These are phyloP conservation scores for Germaria angustata DNA, from an alignment of 2,888 invertebrate genomes.

Conservation along the genomic window DNA sequence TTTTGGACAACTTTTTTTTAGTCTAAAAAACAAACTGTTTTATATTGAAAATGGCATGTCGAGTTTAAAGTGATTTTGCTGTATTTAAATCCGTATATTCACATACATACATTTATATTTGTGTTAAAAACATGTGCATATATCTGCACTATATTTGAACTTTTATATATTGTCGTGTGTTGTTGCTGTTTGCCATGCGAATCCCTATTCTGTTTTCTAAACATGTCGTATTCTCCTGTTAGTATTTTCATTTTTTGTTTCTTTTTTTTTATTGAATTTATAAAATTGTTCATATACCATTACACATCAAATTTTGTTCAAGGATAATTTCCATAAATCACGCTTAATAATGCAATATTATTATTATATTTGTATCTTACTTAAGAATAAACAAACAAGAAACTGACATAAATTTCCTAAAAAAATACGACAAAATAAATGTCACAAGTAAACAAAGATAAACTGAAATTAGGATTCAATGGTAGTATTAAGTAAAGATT, in stretches of 20 bases:
- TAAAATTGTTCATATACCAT: constrained; percentile 55
- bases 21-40: too few species aligned
- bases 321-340: constrained; percentile 63
- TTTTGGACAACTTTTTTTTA: too few species aligned
- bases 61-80: background rate
- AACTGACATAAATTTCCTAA: constrained; percentile 12
- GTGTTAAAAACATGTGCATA: background rate
- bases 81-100: background rate
- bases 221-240: constrained; percentile 13
- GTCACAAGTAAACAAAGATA: background rate
- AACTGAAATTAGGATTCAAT: constrained; percentile 20
- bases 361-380: constrained; percentile 45
- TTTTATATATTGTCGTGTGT: constrained; percentile 1
- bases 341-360: constrained; percentile 46
- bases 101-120: background rate
- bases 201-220: background rate
- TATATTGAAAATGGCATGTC: too few species aligned
- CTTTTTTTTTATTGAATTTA: constrained; percentile 14
- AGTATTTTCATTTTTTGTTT: background rate
- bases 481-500: background rate
- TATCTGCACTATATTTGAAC: background rate
- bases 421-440: background rate
- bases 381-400: constrained; percentile 21
- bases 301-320: constrained; percentile 50
- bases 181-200: background rate